A percentile compares a stretch with the other conserved stretches of the same genome.
These are phyloP conservation scores for Netelia inedita DNA, from an alignment of 2,888 invertebrate genomes.

Conservation along the genomic window DNA sequence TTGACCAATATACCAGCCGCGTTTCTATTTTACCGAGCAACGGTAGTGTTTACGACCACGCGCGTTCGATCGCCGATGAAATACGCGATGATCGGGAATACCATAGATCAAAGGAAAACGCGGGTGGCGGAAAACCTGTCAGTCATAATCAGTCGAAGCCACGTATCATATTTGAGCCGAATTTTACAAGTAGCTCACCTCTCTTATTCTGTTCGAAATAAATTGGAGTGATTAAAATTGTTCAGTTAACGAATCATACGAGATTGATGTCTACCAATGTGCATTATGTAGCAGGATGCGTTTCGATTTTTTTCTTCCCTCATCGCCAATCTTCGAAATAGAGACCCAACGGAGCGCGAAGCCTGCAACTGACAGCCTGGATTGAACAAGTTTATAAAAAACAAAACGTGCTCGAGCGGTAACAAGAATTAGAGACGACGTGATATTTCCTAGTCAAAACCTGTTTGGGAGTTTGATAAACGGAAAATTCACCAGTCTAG, in stretches of 20 bases:
- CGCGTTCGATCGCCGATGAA: constrained; percentile 30
- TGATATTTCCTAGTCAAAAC: no score
- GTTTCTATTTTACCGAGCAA: constrained; percentile 56
- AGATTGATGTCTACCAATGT: background rate
- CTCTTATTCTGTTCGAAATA: background rate
- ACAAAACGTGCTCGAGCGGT: no score
- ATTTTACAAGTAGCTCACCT: background rate
- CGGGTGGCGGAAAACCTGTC: constrained; percentile 37
- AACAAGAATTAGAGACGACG: no score
- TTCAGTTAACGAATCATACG: background rate
- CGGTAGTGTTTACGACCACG: constrained; percentile 62
- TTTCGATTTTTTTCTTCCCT: no score
- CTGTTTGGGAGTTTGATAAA: no score
- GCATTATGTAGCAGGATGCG: background rate
- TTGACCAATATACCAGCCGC: constrained; percentile 53
- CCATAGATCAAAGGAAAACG: constrained; percentile 19
- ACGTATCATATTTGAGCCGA: constrained; percentile 48
- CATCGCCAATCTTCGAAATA: no score
- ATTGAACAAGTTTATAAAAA: no score
- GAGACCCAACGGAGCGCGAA: no score
- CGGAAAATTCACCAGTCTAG: no score
- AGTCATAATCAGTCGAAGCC: constrained; percentile 63
- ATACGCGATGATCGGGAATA: constrained; percentile 13
- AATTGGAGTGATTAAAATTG: background rate
- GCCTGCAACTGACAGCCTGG: no score